phyloP scores from a whole-genome alignment of 2,888 invertebrate genomes.

The Apantesis nais region DNA sequence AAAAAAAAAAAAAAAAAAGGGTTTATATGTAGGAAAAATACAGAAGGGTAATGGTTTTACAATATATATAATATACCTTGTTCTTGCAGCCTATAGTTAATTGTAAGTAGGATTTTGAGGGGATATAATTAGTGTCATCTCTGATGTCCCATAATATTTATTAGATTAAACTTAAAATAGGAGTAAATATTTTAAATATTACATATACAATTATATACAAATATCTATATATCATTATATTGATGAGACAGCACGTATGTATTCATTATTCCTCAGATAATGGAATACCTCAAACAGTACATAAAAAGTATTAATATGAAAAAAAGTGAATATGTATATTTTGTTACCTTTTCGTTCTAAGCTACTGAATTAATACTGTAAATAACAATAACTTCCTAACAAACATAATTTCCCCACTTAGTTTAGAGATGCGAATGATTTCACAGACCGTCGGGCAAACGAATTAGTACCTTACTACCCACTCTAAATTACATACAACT shows the following conservation, averaged over 20 bases:
- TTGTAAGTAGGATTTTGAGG: too few relatives aligned
- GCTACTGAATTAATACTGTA: background rate
- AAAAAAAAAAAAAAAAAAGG: background rate
- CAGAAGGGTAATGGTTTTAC: too few relatives aligned
- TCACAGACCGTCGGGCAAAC: background rate
- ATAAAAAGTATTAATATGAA: background rate
- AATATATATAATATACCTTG: too few relatives aligned
- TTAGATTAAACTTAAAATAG: too few relatives aligned
- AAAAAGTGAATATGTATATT: background rate
- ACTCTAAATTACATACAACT: background rate
- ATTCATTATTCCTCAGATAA: background rate
- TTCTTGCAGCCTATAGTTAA: too few relatives aligned
- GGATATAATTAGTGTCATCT: too few relatives aligned
- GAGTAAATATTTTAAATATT: too few relatives aligned
- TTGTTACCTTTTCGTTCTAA: background rate
- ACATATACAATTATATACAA: too few relatives aligned
- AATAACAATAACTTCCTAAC: background rate
- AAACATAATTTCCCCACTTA: background rate
- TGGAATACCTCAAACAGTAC: background rate
- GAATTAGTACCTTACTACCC: background rate
- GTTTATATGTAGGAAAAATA: too few relatives aligned
- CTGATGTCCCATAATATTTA: too few relatives aligned
- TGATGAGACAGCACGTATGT: too few relatives aligned
- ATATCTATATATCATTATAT: too few relatives aligned
- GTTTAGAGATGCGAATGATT: background rate